phyloP scores from a whole-genome alignment of 2,888 invertebrate species.

The Drosophila birchii region DNA sequence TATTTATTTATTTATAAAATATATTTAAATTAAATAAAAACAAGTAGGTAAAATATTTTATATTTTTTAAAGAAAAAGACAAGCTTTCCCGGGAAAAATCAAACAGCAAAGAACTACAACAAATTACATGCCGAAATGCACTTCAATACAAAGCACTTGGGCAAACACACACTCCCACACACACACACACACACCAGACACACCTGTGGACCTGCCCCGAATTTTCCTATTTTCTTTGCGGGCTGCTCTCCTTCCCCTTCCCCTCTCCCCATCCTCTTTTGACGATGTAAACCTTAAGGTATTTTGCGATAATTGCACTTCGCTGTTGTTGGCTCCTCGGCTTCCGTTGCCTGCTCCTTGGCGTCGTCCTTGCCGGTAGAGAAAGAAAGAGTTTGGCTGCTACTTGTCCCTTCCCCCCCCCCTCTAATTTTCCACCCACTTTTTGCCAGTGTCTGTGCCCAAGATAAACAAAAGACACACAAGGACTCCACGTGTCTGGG shows the following conservation, averaged over 20 bases:
- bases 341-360: constrained; percentile 23
- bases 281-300: constrained; percentile 82
- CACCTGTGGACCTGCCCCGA: constrained; percentile 49
- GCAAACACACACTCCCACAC: constrained; percentile 64
- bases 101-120: constrained; percentile 79
- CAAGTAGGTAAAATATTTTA: not conserved
- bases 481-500: constrained; percentile 41
- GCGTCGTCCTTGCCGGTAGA: constrained; percentile 38
- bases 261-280: constrained; percentile 13
- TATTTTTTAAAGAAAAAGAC: not conserved
- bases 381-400: not conserved
- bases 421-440: constrained; percentile 21
- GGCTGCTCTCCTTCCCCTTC: not conserved
- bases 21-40: not conserved
- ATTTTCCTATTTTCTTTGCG: constrained; percentile 14
- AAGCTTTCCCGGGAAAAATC: constrained; percentile 58
- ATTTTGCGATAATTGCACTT: constrained; percentile 82
- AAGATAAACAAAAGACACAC: constrained; percentile 75
- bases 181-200: not conserved
- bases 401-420: too few species aligned
- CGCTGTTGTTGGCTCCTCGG: constrained; percentile 66
- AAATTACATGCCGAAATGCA: constrained; percentile 82
- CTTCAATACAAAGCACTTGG: constrained; percentile 82
- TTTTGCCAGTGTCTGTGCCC: constrained; percentile 64
- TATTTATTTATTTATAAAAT: not conserved